Evolutionary conservation across 1,140 invertebrate species (phyloP).

Genomic region (Sesamia nonagrioides): DNA sequence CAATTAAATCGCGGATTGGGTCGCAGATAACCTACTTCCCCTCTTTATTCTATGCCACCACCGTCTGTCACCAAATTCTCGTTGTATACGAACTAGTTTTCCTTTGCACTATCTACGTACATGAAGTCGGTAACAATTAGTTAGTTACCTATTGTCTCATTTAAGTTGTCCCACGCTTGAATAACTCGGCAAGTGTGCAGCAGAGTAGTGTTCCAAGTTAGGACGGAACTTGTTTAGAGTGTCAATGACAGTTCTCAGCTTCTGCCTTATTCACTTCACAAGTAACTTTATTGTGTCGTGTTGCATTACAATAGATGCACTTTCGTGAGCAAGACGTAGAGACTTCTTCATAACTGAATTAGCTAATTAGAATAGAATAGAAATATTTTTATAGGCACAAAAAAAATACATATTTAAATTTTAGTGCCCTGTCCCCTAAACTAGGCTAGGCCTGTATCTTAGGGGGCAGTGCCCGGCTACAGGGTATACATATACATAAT

Average conservation of each 20-base stretch:
- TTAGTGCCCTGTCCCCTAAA: no score
- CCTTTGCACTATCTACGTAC: constrained; percentile 24
- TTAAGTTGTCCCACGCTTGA: constrained; percentile 60
- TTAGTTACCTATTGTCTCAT: constrained; percentile 64
- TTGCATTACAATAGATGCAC: constrained; percentile 53
- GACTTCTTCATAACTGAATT: constrained; percentile 43
- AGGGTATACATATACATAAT: no score
- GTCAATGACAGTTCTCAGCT: constrained; percentile 61
- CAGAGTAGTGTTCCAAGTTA: constrained; percentile 54
- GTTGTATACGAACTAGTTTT: constrained; percentile 30
- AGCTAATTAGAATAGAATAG: no score
- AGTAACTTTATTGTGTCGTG: constrained; percentile 52
- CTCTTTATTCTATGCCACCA: no score
- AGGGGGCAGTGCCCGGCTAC: no score
- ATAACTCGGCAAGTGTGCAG: constrained; percentile 56
- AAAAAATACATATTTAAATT: no score
- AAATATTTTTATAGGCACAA: no score
- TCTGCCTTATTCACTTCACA: constrained; percentile 54
- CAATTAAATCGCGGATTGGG: no score
- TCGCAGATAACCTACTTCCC: no score
- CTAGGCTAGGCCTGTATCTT: no score
- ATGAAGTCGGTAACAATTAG: constrained; percentile 55
- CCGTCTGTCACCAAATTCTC: constrained; percentile 30
- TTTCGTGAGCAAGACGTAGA: constrained; percentile 40
- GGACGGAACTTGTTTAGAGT: constrained; percentile 62